Conservation (phyloP, 2,888 invertebrate species). For the Aelia acuminata region DNA sequence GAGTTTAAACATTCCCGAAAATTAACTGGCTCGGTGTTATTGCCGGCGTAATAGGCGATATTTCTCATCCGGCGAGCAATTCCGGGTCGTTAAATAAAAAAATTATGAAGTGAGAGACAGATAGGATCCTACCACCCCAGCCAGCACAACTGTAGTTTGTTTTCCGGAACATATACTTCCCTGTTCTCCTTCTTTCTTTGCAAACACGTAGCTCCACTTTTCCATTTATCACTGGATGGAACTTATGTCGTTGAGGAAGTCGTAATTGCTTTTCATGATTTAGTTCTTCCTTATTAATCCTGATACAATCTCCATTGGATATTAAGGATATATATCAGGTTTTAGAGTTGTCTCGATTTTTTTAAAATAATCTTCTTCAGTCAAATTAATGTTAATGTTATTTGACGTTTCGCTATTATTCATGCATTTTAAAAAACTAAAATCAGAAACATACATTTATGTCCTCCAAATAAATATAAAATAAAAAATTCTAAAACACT, state of each 20-base stretch:
- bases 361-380: too few relatives aligned
- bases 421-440: too few relatives aligned
- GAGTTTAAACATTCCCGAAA: neutral
- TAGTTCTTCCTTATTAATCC: too few relatives aligned
- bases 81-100: slow-evolving; percentile 23
- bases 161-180: neutral
- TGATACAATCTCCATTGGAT: too few relatives aligned
- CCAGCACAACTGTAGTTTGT: neutral
- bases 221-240: neutral
- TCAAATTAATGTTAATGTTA: too few relatives aligned
- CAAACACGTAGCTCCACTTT: neutral
- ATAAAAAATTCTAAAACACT: too few relatives aligned
- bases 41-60: neutral
- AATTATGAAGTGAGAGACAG: slow-evolving; percentile 33
- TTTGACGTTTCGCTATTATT: too few relatives aligned
- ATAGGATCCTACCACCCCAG: neutral
- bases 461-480: too few relatives aligned
- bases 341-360: too few relatives aligned
- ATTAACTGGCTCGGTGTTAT: slow-evolving; percentile 27
- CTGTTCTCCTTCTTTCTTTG: neutral
- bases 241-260: neutral
- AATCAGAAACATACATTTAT: too few relatives aligned
- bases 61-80: neutral
- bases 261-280: neutral
- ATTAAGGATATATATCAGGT: too few relatives aligned